Conservation (phyloP, 2,797 vertebrate genomes). For the Poliocrania exsul region DNA sequence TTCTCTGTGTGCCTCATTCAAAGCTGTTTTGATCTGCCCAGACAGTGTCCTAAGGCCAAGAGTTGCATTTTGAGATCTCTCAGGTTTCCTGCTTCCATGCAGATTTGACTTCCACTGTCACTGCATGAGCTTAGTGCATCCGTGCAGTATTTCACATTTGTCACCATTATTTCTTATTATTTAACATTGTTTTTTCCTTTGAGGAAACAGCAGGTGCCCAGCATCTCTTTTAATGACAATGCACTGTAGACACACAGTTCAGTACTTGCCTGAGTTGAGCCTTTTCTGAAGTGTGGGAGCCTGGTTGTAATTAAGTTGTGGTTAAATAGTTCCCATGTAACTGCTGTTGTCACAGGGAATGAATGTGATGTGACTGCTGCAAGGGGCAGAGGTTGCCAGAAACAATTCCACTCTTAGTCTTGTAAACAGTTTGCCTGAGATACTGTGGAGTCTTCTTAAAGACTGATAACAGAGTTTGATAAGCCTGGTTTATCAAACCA, state of each 20-base stretch:
- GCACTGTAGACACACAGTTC: background rate
- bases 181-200: background rate
- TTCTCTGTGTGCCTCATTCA: background rate
- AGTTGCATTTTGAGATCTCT: background rate
- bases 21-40: background rate
- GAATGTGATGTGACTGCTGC: background rate
- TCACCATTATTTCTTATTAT: background rate
- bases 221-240: background rate
- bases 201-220: background rate
- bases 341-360: background rate
- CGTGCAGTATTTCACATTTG: background rate
- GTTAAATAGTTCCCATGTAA: background rate
- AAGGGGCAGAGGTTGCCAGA: background rate
- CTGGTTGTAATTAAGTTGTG: background rate
- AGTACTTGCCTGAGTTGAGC: background rate
- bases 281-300: background rate
- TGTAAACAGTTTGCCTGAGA: background rate
- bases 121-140: background rate
- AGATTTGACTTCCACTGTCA: background rate
- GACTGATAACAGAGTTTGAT: background rate
- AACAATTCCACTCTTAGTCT: background rate
- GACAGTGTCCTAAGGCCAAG: background rate
- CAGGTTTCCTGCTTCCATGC: background rate
- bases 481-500: background rate
- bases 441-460: background rate